These are phyloP conservation scores for Drosophila algonquin DNA, from an alignment of 2,888 invertebrate species.

Conservation along the genomic window DNA sequence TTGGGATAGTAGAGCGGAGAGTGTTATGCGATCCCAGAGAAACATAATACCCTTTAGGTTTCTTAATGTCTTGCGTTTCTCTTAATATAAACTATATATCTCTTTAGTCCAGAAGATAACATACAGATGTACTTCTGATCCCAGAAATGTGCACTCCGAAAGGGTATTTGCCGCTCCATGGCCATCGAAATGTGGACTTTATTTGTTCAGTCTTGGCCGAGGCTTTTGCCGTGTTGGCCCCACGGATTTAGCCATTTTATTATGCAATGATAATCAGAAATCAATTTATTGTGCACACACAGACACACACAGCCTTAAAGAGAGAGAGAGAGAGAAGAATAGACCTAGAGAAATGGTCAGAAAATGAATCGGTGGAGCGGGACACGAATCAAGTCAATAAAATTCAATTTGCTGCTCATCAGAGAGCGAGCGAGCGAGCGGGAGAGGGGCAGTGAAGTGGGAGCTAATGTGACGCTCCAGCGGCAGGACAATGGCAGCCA, in stretches of 20 bases:
- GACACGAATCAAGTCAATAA: conserved; percentile 70
- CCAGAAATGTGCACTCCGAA: not conserved
- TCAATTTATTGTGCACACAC: conserved; percentile 73
- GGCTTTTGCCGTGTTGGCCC: conserved; percentile 3
- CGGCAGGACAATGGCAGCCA: conserved; percentile 33
- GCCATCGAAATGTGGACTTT: not conserved
- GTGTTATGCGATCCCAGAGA: no score
- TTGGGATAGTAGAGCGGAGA: no score
- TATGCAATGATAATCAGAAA: conserved; percentile 77
- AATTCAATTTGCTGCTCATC: conserved; percentile 75
- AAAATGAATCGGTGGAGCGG: conserved; percentile 15
- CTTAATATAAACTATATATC: no score
- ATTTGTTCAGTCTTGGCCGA: not conserved
- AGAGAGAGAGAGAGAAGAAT: not conserved
- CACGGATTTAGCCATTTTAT: conserved; percentile 62
- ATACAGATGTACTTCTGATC: no score
- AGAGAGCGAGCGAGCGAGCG: conserved; percentile 18
- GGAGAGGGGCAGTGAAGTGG: conserved; percentile 45
- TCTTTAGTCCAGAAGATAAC: no score
- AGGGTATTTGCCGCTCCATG: not conserved
- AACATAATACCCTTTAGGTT: no score
- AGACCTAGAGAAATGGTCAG: conserved; percentile 36
- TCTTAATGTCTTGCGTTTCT: no score
- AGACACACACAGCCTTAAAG: conserved; percentile 2
- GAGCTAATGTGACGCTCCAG: conserved; percentile 53